Evolutionary conservation across 2,113 vertebrate species (phyloP).

Genomic region (Syngnathus typhle): DNA sequence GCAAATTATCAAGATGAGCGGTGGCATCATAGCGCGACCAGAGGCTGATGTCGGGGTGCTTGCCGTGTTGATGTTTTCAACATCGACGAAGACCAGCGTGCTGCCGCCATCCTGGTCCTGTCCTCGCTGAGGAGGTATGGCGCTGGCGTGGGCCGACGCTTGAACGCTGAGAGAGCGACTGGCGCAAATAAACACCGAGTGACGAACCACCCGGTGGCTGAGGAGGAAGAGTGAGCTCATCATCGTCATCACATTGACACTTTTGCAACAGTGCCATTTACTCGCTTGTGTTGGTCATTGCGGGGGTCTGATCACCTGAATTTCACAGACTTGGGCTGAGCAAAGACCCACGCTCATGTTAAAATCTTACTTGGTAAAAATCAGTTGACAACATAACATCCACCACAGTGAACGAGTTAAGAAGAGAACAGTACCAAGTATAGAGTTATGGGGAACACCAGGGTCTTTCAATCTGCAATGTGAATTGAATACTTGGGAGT

Average conservation of each 20-base stretch:
- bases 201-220: conserved; percentile 90
- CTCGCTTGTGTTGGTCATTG: no score
- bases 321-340: no score
- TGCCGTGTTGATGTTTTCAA: conserved; percentile 93
- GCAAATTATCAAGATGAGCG: neutral
- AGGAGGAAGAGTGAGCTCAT: neutral
- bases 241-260: no score
- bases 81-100: conserved; percentile 89
- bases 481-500: neutral
- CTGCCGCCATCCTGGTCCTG: conserved; percentile 68
- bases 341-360: no score
- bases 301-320: no score
- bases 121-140: conserved; percentile 64
- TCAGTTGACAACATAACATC: no score
- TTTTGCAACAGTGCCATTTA: no score
- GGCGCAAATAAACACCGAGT: conserved; percentile 93
- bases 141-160: conserved; percentile 83
- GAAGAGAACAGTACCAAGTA: neutral
- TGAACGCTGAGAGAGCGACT: conserved; percentile 87
- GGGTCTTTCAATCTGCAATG: no score
- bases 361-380: no score
- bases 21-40: neutral
- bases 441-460: neutral
- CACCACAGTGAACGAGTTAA: neutral
- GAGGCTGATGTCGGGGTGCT: conserved; percentile 34